Evolutionary conservation across 2,113 vertebrate species (phyloP), one percentile per base, ranked within the genome.

Genomic region (Beaufortia kweichowensis): DNA sequence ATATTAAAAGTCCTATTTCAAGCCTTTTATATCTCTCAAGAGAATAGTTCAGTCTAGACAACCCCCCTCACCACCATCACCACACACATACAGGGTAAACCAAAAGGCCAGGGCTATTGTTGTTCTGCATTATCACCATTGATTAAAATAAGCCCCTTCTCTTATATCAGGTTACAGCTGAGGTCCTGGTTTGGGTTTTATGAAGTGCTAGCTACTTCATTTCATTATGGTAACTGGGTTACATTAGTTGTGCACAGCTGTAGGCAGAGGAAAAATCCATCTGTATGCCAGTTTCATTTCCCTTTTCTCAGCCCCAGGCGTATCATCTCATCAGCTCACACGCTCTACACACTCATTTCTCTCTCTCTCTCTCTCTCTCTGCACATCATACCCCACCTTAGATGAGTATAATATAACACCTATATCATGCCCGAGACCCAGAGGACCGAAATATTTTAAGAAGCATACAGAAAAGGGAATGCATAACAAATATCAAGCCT

Each of bases 151-250:
- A 78, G 63, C 4, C 21, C 17, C 53, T 59, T 26, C 50, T 77
- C 64, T 53, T 39, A 21, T 53, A 4, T 29, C 41, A 60, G 78
- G 29, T 57, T 56, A 60, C 73, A 62, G 72, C 79, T 41, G 71
- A 64, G 79, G 33, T 31, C 17, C 29, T 9, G 53, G 60, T 62
- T 35, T 66, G 55, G 73, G 35, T 63, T 76, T 79, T 80, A 77
- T 79, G 66, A 78, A 67, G 76, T 78, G 76, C 26, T 43, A 41
- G 75, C 59, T 61, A 76, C 65, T 76, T 72, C 60, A 71, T 75
- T 80, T 83, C 79, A 81, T 81, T 79, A 75, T 14, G 33, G 71
- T 76, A 81, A 78, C 71, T 66, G 39, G 35, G 53, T 78, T 78
- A 46, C 71, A 84, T 81, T 81, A 76, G 71, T 28, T 55, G 53